Evolutionary conservation across 2,113 vertebrate species (phyloP).

Genomic region (Hippolais icterina): DNA sequence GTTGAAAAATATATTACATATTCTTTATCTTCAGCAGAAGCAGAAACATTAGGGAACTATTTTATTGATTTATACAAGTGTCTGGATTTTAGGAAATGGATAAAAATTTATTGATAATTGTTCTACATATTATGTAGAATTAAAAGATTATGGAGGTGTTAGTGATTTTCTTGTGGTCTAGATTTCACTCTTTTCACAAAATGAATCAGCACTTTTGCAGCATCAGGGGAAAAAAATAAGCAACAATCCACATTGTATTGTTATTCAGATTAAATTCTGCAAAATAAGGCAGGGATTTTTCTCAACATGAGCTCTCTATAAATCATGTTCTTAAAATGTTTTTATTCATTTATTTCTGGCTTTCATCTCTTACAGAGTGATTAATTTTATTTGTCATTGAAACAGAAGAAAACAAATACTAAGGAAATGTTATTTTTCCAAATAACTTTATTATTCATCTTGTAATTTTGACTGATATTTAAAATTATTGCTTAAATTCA

Average conservation of each 20-base stretch:
- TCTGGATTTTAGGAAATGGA: background rate
- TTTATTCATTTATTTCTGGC: background rate
- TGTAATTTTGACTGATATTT: background rate
- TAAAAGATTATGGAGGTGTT: background rate
- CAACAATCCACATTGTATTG: background rate
- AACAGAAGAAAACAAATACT: background rate
- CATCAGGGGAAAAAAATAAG: background rate
- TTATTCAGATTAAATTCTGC: background rate
- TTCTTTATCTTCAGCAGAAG: background rate
- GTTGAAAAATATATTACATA: background rate
- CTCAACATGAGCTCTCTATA: background rate
- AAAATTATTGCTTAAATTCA: background rate
- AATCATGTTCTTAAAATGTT: background rate
- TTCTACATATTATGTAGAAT: background rate
- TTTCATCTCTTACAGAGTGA: background rate
- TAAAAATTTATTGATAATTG: background rate
- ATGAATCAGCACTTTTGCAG: background rate
- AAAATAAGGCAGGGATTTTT: background rate
- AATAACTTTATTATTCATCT: background rate
- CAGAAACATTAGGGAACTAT: background rate
- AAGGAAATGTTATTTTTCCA: background rate
- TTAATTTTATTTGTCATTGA: background rate
- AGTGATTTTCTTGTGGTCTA: background rate
- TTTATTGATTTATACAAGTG: background rate
- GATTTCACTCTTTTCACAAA: background rate